These are phyloP conservation scores for Megalopta genalis DNA, from an alignment of 1,140 invertebrate genomes.

Conservation along the genomic window DNA sequence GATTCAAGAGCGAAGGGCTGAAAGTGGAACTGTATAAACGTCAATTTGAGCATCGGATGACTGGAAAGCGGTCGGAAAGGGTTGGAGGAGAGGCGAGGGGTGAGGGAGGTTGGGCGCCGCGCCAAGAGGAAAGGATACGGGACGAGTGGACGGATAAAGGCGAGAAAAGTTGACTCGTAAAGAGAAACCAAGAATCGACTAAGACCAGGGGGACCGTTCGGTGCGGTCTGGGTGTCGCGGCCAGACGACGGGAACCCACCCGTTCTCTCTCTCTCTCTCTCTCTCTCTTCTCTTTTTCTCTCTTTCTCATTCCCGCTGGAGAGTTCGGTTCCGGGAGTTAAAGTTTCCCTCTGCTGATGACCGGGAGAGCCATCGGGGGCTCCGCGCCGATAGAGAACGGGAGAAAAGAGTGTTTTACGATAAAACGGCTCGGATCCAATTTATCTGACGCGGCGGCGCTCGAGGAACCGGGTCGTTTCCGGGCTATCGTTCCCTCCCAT, in stretches of 20 bases:
- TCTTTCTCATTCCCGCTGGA: not conserved
- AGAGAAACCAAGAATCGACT: not conserved
- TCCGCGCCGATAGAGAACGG: conserved; percentile 22
- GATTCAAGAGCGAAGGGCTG: too few species aligned
- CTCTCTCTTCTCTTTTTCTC: too few species aligned
- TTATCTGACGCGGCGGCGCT: conserved; percentile 56
- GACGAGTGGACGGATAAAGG: not conserved
- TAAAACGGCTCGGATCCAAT: conserved; percentile 66
- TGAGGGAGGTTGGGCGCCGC: not conserved
- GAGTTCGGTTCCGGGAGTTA: conserved; percentile 15
- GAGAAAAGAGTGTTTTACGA: conserved; percentile 52
- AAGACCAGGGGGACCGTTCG: not conserved
- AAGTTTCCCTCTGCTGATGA: conserved; percentile 56
- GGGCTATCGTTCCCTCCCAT: conserved; percentile 48
- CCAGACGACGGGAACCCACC: conserved; percentile 7
- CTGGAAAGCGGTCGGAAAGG: not conserved
- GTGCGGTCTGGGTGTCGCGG: conserved; percentile 22
- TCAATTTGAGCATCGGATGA: too few species aligned
- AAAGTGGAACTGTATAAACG: not conserved
- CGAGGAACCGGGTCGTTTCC: conserved; percentile 65
- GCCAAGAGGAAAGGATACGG: not conserved
- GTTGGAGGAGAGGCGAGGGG: too few species aligned
- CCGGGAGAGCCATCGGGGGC: conserved; percentile 24
- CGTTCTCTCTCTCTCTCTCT: not conserved
- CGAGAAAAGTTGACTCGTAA: conserved; percentile 23